Percentiles rank a stretch among this genome's conserved stretches.
These are phyloP conservation scores for Conchocele bisecta DNA, from an alignment of 2,888 invertebrate species.

Conservation along the genomic window DNA sequence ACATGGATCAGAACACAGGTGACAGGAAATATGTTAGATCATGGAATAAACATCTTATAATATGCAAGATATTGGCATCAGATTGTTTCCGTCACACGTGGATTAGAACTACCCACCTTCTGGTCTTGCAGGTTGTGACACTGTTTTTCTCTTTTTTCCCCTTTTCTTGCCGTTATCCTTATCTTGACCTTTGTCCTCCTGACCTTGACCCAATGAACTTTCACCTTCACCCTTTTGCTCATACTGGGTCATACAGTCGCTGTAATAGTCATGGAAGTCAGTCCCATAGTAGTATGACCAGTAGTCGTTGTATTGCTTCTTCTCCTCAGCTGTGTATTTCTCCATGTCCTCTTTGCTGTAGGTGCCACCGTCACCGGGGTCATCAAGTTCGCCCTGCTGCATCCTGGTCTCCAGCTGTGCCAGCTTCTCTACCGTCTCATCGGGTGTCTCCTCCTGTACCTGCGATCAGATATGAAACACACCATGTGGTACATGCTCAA, in stretches of 20 bases:
- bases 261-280: conserved; percentile 65
- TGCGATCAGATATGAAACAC: too few species aligned
- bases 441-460: conserved; percentile 44
- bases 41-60: too few species aligned
- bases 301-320: conserved; percentile 64
- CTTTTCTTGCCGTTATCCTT: conserved; percentile 56
- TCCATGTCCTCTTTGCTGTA: conserved; percentile 44
- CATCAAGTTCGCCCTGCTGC: conserved; percentile 11
- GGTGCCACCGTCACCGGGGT: background rate
- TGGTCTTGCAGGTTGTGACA: conserved; percentile 40
- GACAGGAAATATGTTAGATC: too few species aligned
- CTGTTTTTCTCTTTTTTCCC: conserved; percentile 61
- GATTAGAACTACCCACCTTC: conserved; percentile 35
- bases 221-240: conserved; percentile 26
- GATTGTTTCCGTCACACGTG: background rate
- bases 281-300: conserved; percentile 73
- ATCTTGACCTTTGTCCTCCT: conserved; percentile 25
- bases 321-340: conserved; percentile 53
- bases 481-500: too few species aligned
- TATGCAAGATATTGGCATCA: background rate
- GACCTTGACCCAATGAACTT: conserved; percentile 17
- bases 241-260: conserved; percentile 50
- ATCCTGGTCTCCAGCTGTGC: conserved; percentile 58
- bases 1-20: too few species aligned
- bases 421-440: conserved; percentile 51